Evolutionary conservation across 2,113 vertebrate species (phyloP).

Genomic region (Athene cunicularia): DNA sequence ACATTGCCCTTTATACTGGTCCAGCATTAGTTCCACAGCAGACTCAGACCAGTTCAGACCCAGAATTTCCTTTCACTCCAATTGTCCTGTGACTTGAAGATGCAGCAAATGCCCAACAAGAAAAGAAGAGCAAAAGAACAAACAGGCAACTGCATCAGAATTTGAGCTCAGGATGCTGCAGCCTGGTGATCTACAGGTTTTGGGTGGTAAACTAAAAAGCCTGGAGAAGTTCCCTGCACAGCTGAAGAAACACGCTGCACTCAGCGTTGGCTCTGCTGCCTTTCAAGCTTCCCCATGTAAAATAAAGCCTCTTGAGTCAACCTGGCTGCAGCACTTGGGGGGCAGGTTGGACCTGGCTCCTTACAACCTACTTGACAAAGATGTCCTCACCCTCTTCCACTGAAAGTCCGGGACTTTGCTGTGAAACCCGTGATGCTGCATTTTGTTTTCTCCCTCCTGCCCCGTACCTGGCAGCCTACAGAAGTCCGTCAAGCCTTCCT

Average conservation of each 20-base stretch:
- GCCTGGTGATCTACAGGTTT: neutral
- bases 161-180: neutral
- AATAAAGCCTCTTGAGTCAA: neutral
- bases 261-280: neutral
- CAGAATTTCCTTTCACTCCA: neutral
- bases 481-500: neutral
- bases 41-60: neutral
- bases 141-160: neutral
- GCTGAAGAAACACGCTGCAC: neutral
- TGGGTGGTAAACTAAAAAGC: neutral
- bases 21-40: neutral
- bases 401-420: neutral
- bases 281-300: neutral
- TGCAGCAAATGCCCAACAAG: neutral
- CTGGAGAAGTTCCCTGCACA: too few species aligned
- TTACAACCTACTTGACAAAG: neutral
- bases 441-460: neutral
- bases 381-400: neutral
- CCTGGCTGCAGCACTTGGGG: neutral
- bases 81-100: neutral
- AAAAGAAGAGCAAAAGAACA: neutral
- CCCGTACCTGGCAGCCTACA: neutral
- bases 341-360: neutral
- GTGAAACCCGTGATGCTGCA: neutral
- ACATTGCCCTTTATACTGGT: neutral